These are phyloP conservation scores for Eurystomus glaucurus DNA, from an alignment of 2,797 vertebrate genomes.

Conservation along the genomic window DNA sequence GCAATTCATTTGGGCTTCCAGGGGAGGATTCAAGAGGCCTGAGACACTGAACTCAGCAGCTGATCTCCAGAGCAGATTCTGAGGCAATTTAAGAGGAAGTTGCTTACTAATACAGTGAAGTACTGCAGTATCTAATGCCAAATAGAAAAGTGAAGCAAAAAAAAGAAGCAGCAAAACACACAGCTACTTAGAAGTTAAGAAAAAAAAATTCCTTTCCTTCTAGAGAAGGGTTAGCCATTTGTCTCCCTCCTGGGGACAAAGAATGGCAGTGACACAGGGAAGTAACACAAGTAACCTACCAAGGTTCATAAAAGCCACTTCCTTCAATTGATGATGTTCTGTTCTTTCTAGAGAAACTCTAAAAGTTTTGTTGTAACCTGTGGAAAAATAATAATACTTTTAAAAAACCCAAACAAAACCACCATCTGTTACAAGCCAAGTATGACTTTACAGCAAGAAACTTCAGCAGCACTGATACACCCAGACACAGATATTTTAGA, in stretches of 20 bases:
- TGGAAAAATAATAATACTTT: slow-evolving; percentile 9
- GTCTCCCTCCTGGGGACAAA: background rate
- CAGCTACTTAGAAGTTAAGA: background rate
- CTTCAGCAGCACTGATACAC: background rate
- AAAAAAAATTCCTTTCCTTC: background rate
- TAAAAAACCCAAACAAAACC: slow-evolving; percentile 1
- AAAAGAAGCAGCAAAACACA: background rate
- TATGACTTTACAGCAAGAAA: background rate
- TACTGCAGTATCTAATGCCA: background rate
- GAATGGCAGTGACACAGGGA: background rate
- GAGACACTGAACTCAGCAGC: slow-evolving; percentile 12
- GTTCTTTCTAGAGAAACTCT: slow-evolving; percentile 82
- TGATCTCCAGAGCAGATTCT: slow-evolving; percentile 11
- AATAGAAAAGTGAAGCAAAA: background rate
- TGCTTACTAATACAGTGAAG: background rate
- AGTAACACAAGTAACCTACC: slow-evolving; percentile 82
- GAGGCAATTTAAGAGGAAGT: background rate
- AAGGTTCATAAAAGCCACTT: slow-evolving; percentile 90
- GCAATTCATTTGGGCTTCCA: slow-evolving; percentile 2
- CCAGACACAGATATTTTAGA: background rate
- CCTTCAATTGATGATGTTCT: slow-evolving; percentile 59
- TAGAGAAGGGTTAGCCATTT: background rate
- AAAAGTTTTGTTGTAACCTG: slow-evolving; percentile 94
- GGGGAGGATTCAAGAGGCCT: background rate
- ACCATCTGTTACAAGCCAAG: background rate